Evolutionary conservation across 1,140 invertebrate genomes (phyloP).

Genomic region (Panagrolaimus sp.): DNA sequence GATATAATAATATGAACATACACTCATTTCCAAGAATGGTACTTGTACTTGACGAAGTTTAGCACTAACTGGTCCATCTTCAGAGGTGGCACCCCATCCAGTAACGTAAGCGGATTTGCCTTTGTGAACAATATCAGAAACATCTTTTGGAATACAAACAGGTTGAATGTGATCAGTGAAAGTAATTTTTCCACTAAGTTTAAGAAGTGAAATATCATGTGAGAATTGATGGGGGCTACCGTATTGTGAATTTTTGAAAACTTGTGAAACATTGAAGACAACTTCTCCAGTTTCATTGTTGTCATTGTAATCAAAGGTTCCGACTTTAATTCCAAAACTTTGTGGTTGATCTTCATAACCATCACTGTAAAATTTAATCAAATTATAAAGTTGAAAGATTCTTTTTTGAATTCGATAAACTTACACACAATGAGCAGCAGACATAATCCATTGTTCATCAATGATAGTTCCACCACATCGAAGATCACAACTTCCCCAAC

Average conservation of each 20-base stretch:
- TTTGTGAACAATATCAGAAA: slow-evolving; percentile 13
- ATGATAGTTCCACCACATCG: slow-evolving; percentile 68
- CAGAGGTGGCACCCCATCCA: slow-evolving; percentile 25
- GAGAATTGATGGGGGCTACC: not conserved
- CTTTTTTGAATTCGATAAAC: not conserved
- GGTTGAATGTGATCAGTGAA: slow-evolving; percentile 27
- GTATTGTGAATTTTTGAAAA: slow-evolving; percentile 24
- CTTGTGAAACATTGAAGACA: slow-evolving; percentile 14
- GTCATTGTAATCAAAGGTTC: slow-evolving; percentile 25
- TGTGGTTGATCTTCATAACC: slow-evolving; percentile 20
- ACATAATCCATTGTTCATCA: slow-evolving; percentile 64
- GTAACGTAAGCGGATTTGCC: slow-evolving; percentile 24
- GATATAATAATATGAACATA: too few relatives aligned
- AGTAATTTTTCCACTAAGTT: slow-evolving; percentile 17
- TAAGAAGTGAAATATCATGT: slow-evolving; percentile 29
- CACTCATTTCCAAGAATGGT: slow-evolving; percentile 1
- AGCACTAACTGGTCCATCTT: slow-evolving; percentile 13
- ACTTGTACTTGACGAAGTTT: slow-evolving; percentile 12
- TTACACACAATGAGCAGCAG: slow-evolving; percentile 68
- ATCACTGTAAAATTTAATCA: slow-evolving; percentile 4
- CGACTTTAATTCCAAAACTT: slow-evolving; percentile 22
- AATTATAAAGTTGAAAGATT: not conserved
- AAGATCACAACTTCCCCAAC: slow-evolving; percentile 18
- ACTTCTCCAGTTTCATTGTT: slow-evolving; percentile 23
- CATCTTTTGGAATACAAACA: slow-evolving; percentile 21